Percentiles rank a stretch among this genome's conserved stretches.
Conservation (phyloP, 2,113 vertebrate genomes). For the Pan troglodytes region DNA sequence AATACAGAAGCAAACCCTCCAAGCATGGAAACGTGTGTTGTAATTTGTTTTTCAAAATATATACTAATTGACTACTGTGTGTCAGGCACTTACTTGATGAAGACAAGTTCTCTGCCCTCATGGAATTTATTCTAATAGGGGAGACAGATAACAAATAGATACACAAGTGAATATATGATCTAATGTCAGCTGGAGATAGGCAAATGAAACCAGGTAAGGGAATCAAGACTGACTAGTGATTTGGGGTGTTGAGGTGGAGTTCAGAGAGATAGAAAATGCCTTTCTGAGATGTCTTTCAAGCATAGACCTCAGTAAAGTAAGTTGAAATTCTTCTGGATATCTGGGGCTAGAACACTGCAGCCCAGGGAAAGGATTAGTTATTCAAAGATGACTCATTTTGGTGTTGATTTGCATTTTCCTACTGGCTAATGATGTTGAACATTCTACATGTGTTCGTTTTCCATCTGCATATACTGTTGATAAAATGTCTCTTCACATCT, state of each 20-base stretch:
- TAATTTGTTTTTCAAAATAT: conserved; percentile 5
- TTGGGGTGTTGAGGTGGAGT: background rate
- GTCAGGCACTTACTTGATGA: background rate
- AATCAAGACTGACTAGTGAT: background rate
- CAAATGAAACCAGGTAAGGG: background rate
- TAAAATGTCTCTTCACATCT: background rate
- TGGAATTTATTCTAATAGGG: background rate
- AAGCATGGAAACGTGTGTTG: background rate
- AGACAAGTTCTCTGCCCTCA: background rate
- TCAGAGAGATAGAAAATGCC: background rate
- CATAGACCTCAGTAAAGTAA: background rate
- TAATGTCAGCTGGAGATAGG: background rate
- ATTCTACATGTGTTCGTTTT: background rate
- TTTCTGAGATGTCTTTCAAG: background rate
- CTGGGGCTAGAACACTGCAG: background rate
- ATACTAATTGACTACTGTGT: background rate
- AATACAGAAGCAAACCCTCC: background rate
- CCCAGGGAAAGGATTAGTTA: background rate
- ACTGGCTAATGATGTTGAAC: background rate
- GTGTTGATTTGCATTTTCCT: background rate
- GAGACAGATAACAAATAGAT: background rate
- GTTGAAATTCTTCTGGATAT: background rate
- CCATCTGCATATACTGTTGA: background rate
- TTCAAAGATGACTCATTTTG: background rate
- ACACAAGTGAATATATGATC: background rate